These are phyloP conservation scores for Zalophus californianus DNA, from an alignment of 2,797 vertebrate species.

Conservation along the genomic window DNA sequence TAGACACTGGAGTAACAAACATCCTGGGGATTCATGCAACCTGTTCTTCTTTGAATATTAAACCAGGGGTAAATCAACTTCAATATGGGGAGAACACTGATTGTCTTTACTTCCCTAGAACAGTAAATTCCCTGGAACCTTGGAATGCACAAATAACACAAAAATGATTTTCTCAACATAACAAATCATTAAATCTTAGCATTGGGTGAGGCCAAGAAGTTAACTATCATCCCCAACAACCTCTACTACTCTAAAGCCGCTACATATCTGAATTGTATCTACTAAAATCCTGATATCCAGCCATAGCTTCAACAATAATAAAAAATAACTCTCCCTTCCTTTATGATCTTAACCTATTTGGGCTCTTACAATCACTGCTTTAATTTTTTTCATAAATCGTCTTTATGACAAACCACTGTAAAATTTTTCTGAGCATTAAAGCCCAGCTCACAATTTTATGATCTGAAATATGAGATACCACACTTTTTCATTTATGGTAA, in stretches of 20 bases:
- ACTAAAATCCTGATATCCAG: not conserved
- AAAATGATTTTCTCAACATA: not conserved
- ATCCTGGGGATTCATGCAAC: not conserved
- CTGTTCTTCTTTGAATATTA: not conserved
- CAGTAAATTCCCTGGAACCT: constrained; percentile 9
- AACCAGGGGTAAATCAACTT: not conserved
- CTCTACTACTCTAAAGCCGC: not conserved
- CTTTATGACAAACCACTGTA: not conserved
- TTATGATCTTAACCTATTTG: not conserved
- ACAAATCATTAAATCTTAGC: not conserved
- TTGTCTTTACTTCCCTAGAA: not conserved
- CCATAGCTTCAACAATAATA: not conserved
- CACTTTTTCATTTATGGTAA: not conserved
- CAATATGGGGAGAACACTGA: not conserved
- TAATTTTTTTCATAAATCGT: constrained; percentile 19
- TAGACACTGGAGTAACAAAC: not conserved
- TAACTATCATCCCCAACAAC: not conserved
- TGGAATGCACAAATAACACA: not conserved
- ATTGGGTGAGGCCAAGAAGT: not conserved
- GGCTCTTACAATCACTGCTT: not conserved
- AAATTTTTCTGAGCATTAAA: constrained; percentile 38
- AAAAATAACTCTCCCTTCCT: not conserved
- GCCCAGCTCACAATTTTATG: not conserved
- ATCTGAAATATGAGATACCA: not conserved
- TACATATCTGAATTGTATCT: not conserved